phyloP scores from a whole-genome alignment of 2,113 vertebrate genomes.

The Trichomycterus rosablanca region DNA sequence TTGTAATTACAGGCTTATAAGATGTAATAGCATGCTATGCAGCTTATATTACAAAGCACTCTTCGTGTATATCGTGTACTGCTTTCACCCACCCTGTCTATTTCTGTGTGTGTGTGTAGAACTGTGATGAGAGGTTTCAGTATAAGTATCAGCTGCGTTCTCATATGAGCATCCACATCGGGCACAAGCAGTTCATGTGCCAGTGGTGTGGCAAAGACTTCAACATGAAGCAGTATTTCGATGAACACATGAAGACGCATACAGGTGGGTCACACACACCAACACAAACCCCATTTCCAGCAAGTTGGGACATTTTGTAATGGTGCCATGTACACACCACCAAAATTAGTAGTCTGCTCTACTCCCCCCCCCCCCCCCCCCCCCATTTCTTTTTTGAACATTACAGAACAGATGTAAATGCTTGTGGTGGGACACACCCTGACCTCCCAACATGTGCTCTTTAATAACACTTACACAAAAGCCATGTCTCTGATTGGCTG shows the following conservation, averaged over 20 bases:
- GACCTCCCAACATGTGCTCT: no score
- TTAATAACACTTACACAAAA: no score
- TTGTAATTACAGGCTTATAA: constrained; percentile 41
- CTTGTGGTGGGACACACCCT: constrained; percentile 32
- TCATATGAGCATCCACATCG: constrained; percentile 97
- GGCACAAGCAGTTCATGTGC: constrained; percentile 98
- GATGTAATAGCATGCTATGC: constrained; percentile 36
- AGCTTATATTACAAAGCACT: constrained; percentile 16
- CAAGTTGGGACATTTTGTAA: no score
- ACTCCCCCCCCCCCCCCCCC: neutral
- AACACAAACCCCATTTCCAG: no score
- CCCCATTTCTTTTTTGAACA: constrained; percentile 21
- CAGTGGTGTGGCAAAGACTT: constrained; percentile 99
- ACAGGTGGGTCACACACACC: constrained; percentile 76
- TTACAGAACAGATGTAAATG: constrained; percentile 11
- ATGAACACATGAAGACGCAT: constrained; percentile 97
- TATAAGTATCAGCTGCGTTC: constrained; percentile 98
- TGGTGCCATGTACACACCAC: no score
- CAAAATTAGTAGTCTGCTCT: no score
- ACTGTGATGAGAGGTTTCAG: constrained; percentile 89
- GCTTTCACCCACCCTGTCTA: constrained; percentile 38
- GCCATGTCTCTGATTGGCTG: no score
- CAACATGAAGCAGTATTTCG: constrained; percentile 99
- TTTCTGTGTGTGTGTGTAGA: constrained; percentile 60
- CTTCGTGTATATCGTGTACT: constrained; percentile 5